phyloP scores from a whole-genome alignment of 2,113 vertebrate species.

The Pterocles gutturalis region DNA sequence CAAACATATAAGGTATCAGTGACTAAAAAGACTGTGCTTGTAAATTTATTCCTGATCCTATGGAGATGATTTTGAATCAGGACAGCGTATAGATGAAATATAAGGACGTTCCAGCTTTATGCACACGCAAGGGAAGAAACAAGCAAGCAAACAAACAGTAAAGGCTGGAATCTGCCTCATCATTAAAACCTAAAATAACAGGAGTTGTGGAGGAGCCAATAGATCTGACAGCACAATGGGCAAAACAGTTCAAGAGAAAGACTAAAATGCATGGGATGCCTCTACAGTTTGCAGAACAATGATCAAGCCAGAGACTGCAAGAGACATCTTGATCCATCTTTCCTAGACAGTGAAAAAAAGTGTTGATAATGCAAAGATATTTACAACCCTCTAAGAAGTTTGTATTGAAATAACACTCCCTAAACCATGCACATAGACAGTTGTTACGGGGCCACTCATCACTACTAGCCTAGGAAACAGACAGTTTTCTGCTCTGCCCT shows the following conservation, averaged over 20 bases:
- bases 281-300: neutral
- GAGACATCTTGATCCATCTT: neutral
- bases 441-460: neutral
- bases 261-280: neutral
- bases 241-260: neutral
- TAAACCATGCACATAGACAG: neutral
- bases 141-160: neutral
- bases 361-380: neutral
- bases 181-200: neutral
- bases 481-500: neutral
- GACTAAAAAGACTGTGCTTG: neutral
- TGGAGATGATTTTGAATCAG: neutral
- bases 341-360: neutral
- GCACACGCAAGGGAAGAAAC: neutral
- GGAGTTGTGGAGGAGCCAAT: neutral
- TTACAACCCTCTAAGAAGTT: neutral
- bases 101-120: neutral
- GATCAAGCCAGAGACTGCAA: neutral
- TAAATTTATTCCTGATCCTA: neutral
- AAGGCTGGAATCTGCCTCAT: neutral
- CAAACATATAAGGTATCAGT: neutral
- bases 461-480: neutral
- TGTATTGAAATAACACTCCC: neutral
- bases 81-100: neutral
- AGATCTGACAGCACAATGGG: neutral